These are phyloP conservation scores for Oscheius onirici DNA, from an alignment of 2,888 invertebrate genomes.

Conservation along the genomic window DNA sequence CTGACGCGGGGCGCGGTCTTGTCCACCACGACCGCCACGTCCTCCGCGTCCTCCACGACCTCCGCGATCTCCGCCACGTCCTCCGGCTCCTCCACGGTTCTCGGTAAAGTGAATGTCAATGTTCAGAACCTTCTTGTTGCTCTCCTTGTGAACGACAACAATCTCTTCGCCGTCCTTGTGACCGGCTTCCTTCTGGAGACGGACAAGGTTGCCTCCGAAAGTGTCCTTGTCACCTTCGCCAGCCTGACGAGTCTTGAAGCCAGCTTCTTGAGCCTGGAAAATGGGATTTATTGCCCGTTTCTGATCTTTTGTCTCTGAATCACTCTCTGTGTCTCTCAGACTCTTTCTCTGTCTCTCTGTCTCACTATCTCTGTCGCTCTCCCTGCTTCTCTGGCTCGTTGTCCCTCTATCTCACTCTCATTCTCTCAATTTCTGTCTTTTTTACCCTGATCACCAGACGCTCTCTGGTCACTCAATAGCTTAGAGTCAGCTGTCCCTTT, in stretches of 20 bases:
- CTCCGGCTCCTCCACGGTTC: slow-evolving; percentile 33
- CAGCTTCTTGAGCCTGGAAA: slow-evolving; percentile 29
- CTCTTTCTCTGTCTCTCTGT: too few species aligned
- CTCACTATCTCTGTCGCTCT: too few species aligned
- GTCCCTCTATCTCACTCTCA: too few species aligned
- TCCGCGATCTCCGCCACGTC: slow-evolving; percentile 13
- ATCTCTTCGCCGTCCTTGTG: slow-evolving; percentile 54
- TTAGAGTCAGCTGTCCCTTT: too few species aligned
- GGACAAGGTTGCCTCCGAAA: slow-evolving; percentile 53
- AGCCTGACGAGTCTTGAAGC: slow-evolving; percentile 67
- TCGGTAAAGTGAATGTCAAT: slow-evolving; percentile 59
- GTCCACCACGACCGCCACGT: background rate
- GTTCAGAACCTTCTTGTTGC: slow-evolving; percentile 55
- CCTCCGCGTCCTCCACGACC: slow-evolving; percentile 21
- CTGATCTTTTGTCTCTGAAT: too few species aligned
- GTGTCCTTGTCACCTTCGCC: slow-evolving; percentile 58
- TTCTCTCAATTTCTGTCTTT: too few species aligned
- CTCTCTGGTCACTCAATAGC: slow-evolving; percentile 1
- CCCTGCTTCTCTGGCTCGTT: too few species aligned
- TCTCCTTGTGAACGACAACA: slow-evolving; percentile 44
- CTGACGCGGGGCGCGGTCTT: slow-evolving; percentile 24
- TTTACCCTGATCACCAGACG: too few species aligned
- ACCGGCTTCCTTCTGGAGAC: slow-evolving; percentile 58
- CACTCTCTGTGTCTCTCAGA: too few species aligned
- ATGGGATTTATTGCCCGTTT: too few species aligned